phyloP scores from a whole-genome alignment of 2,888 invertebrate genomes.

The Escarpia spicata region DNA sequence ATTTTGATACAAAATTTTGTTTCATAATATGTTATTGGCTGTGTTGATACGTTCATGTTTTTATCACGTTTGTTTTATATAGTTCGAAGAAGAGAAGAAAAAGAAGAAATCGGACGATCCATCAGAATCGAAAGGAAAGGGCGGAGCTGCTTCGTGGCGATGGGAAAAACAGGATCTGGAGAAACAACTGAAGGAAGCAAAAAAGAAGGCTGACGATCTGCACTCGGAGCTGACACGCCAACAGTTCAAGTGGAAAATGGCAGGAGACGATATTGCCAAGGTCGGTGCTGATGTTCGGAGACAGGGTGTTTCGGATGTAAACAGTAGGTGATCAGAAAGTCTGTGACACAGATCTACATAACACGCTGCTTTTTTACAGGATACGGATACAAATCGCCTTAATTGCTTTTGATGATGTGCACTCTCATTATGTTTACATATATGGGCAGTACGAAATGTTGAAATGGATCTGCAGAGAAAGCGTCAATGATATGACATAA shows the following conservation, averaged over 20 bases:
- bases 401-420: neutral
- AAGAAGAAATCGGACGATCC: conserved; percentile 21
- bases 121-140: conserved; percentile 26
- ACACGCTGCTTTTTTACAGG: no score
- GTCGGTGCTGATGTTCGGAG: conserved; percentile 22
- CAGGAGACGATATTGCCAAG: conserved; percentile 41
- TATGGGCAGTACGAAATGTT: neutral
- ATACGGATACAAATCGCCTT: no score
- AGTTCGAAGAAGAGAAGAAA: conserved; percentile 29
- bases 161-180: conserved; percentile 47
- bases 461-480: neutral
- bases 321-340: neutral
- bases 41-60: neutral
- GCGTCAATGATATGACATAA: no score
- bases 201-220: conserved; percentile 43
- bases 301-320: neutral
- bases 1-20: no score
- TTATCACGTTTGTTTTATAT: neutral
- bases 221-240: conserved; percentile 41
- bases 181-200: conserved; percentile 40
- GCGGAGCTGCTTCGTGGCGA: conserved; percentile 43
- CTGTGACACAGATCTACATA: no score
- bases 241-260: conserved; percentile 41
- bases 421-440: neutral
- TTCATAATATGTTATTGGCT: neutral